phyloP scores from a whole-genome alignment of 2,797 vertebrate genomes.

The Novumbra hubbsi region DNA sequence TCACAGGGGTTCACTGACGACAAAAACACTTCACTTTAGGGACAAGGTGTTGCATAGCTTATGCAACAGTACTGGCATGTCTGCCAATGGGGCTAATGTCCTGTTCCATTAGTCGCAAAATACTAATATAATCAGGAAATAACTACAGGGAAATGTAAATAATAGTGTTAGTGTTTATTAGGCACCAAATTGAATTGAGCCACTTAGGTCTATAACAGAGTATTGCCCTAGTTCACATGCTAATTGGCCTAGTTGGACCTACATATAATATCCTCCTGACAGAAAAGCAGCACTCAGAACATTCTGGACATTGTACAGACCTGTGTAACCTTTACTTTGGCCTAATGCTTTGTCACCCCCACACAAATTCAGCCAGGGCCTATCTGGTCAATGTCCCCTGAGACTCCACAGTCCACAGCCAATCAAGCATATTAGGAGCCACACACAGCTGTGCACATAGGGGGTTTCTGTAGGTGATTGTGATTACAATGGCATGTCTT shows the following conservation, averaged over 20 bases:
- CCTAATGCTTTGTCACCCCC: neutral
- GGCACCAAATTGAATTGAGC: too few species aligned
- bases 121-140: too few species aligned
- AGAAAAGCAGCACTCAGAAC: neutral
- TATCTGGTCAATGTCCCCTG: neutral
- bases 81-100: neutral
- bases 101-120: too few species aligned
- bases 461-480: neutral
- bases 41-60: neutral
- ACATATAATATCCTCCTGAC: neutral
- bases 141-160: too few species aligned
- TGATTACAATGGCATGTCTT: neutral
- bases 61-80: neutral
- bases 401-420: neutral
- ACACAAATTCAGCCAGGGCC: neutral
- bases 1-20: conserved; percentile 87
- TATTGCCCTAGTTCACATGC: neutral
- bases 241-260: neutral
- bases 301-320: neutral
- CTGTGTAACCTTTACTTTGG: neutral
- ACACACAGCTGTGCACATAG: neutral
- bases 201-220: neutral
- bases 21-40: neutral
- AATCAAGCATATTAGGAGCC: neutral
- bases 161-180: too few species aligned